Conservation (phyloP, 1,140 invertebrate genomes). For the Diploscapter pachys region DNA sequence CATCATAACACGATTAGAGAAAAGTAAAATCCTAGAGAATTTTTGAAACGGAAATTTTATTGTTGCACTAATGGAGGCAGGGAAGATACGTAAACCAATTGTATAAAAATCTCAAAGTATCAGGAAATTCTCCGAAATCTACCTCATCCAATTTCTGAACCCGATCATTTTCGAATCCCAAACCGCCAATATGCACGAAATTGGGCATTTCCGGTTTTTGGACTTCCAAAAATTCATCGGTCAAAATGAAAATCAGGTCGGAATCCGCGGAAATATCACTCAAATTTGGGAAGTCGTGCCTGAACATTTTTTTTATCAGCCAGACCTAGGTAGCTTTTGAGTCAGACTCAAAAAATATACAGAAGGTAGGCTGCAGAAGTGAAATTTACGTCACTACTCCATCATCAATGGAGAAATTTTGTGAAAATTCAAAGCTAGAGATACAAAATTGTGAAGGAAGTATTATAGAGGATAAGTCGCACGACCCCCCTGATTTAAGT, state of each 20-base stretch:
- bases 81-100: too few relatives aligned
- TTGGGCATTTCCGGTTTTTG: constrained; percentile 29
- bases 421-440: neutral
- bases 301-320: constrained; percentile 4
- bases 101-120: neutral
- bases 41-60: too few relatives aligned
- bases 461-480: too few relatives aligned
- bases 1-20: too few relatives aligned
- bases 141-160: constrained; percentile 7
- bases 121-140: constrained; percentile 9
- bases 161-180: constrained; percentile 11
- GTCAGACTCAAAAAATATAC: neutral
- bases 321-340: neutral
- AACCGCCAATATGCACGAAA: constrained; percentile 32
- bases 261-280: constrained; percentile 17
- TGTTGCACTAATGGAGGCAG: too few relatives aligned
- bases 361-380: too few relatives aligned
- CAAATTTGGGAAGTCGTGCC: constrained; percentile 27
- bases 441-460: neutral
- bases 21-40: too few relatives aligned
- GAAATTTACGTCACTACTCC: neutral
- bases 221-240: constrained; percentile 35
- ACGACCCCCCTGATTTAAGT: too few relatives aligned
- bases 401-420: constrained; percentile 2
- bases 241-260: constrained; percentile 29